Evolutionary conservation across 2,888 invertebrate species (phyloP), one percentile per base, ranked within the genome.

Genomic region (Encarsia formosa): DNA sequence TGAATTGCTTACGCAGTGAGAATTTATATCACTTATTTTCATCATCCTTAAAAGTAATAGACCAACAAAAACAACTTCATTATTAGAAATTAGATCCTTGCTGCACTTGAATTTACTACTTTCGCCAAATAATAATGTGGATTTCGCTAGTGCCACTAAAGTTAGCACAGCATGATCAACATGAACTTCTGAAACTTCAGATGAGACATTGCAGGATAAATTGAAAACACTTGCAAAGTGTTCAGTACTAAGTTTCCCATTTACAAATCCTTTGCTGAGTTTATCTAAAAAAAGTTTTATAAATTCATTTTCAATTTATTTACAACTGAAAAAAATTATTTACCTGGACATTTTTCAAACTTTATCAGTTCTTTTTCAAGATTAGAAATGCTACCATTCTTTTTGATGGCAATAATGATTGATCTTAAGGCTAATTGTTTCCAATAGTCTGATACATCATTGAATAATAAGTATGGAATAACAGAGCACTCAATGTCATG

Each of bases 401-500:
- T 15, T 19, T 31, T 29, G 3, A 29, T 31, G 13, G 29, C 42
- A 20, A n/a, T 31, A 11, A 42, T 19, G 13, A 31, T 18, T n/a
- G 32, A 18, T 4, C 31, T 16, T 4, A 42, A n/a, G n/a, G 13
- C 3, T 2, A 42, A 19, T 5, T 31, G 31, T 19, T 20, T 31
- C 8, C n/a, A 19, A 20, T 31, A 31, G 6, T 22, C 39, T 39
- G 23, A n/a, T 13, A 6, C n/a, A 4, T 22, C 20, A 3, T 22
- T n/a, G n/a, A 22, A 22, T n/a, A 22, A 23, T 5, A 42, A 13
- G 15, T 19, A 31, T 16, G 35, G 35, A 16, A 45, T 16, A 2
- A 45, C 11, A 13, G 22, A 24, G 35, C 93, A 94, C 76, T 94
- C 93, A 57, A 83, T 77, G 57, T 78, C 76, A 71, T 96, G 95